Percentiles rank a stretch among this genome's conserved stretches.
Conservation (phyloP, 1,140 invertebrate species). For the Bombus pyrosoma region DNA sequence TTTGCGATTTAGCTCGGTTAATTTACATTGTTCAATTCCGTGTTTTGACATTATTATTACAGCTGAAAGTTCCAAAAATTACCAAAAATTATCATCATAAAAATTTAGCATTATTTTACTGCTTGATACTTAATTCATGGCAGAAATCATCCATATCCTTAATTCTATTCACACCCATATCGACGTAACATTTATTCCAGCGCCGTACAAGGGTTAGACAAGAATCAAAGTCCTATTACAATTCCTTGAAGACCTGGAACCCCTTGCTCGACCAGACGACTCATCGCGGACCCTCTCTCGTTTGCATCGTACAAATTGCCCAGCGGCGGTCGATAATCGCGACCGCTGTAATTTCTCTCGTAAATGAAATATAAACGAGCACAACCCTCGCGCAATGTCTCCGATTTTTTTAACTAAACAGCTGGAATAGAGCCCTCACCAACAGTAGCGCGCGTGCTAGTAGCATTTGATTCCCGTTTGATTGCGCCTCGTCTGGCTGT, state of each 20-base stretch:
- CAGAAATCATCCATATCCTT: neutral
- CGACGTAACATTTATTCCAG: no score
- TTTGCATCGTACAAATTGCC: constrained; percentile 14
- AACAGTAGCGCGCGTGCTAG: neutral
- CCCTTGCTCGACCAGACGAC: no score
- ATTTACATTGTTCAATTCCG: no score
- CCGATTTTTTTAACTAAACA: neutral
- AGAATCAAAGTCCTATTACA: neutral
- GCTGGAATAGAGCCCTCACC: neutral
- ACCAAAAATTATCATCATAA: no score
- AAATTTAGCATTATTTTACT: no score
- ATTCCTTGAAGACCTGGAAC: neutral
- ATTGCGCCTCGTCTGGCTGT: constrained; percentile 14
- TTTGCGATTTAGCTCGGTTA: no score
- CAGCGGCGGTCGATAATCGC: constrained; percentile 4
- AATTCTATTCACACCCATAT: neutral
- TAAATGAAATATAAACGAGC: constrained; percentile 31
- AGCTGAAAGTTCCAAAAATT: no score
- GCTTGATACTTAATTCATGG: no score
- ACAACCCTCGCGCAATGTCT: neutral
- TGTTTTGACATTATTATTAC: no score
- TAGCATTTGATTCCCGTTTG: constrained; percentile 5
- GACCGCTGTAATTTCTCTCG: neutral
- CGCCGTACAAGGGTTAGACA: neutral
- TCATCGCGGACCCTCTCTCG: neutral